phyloP scores from a whole-genome alignment of 2,113 vertebrate genomes.

The Rhea pennata region DNA sequence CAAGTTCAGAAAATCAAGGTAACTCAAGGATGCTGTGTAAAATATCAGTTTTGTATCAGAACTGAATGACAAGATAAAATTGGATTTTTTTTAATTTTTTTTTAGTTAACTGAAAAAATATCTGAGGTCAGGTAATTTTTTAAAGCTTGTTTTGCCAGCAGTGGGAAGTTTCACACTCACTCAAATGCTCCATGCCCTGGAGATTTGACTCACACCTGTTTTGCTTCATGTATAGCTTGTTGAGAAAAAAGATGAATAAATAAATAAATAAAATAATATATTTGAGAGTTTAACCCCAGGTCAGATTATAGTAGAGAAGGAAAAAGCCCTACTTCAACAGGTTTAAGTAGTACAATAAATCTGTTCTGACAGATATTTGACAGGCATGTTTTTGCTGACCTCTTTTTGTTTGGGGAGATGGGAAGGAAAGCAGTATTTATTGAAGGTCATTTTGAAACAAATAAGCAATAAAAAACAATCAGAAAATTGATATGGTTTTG shows the following conservation, averaged over 20 bases:
- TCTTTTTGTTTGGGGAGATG: constrained; percentile 38
- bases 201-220: constrained; percentile 35
- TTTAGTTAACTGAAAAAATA: neutral
- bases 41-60: neutral
- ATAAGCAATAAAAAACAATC: constrained; percentile 52
- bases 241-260: constrained; percentile 39
- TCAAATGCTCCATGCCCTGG: neutral
- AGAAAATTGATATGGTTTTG: neutral
- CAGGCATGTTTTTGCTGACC: constrained; percentile 59
- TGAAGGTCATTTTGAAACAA: constrained; percentile 44
- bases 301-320: constrained; percentile 44
- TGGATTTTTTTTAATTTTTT: neutral
- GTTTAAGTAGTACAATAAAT: constrained; percentile 64
- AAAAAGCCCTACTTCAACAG: constrained; percentile 23
- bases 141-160: neutral
- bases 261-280: constrained; percentile 9
- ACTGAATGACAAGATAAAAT: neutral
- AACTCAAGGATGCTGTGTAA: neutral
- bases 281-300: constrained; percentile 36
- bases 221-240: constrained; percentile 46
- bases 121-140: neutral
- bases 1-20: neutral
- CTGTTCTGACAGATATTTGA: constrained; percentile 68
- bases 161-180: neutral
- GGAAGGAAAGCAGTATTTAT: constrained; percentile 44